phyloP scores from a whole-genome alignment of 1,140 invertebrate genomes.

The Tetragonula clypearis region DNA sequence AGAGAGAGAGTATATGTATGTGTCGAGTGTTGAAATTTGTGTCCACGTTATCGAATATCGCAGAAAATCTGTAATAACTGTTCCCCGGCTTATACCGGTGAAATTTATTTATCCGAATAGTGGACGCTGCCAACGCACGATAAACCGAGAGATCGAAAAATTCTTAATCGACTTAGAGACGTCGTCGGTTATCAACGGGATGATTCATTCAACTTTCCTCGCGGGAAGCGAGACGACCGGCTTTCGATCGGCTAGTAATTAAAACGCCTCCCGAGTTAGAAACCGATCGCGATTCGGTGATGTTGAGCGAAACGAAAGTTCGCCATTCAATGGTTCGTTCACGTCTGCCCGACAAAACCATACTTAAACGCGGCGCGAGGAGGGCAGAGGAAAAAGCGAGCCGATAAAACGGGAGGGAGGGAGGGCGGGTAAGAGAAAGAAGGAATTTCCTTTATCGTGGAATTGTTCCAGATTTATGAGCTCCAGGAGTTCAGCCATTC shows the following conservation, averaged over 20 bases:
- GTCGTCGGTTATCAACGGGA: background rate
- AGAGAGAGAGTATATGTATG: too few relatives aligned
- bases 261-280: constrained; percentile 9
- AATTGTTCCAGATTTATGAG: constrained; percentile 70
- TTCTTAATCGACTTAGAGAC: constrained; percentile 11
- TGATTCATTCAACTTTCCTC: background rate
- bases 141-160: constrained; percentile 7
- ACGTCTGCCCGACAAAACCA: constrained; percentile 42
- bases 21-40: constrained; percentile 20
- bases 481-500: constrained; percentile 66
- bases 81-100: background rate
- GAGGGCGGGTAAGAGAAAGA: constrained; percentile 18
- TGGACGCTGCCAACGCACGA: background rate
- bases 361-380: constrained; percentile 46
- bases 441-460: constrained; percentile 62
- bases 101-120: background rate
- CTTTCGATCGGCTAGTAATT: constrained; percentile 7
- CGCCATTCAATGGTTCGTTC: background rate
- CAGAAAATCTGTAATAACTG: constrained; percentile 23
- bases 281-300: constrained; percentile 22
- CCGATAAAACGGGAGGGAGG: constrained; percentile 42
- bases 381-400: constrained; percentile 2
- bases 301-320: constrained; percentile 35
- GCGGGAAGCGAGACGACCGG: background rate
- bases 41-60: constrained; percentile 34